These are phyloP conservation scores for Apomyelois bistriatella DNA, from an alignment of 2,888 invertebrate genomes.

Conservation along the genomic window DNA sequence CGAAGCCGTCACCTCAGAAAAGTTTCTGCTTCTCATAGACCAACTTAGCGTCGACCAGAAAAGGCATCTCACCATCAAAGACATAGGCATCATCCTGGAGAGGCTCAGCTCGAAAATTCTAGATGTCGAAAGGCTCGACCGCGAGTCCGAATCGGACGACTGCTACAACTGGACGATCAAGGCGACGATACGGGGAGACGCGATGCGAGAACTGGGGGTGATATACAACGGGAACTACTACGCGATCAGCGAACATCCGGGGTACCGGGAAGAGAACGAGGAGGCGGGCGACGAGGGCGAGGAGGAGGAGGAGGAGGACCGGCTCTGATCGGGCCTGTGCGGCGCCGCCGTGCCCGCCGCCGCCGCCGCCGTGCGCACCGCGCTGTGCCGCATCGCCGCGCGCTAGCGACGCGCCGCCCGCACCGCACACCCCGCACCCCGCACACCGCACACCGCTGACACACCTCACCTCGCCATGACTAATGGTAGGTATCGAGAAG, in stretches of 20 bases:
- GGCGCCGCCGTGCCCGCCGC: constrained; percentile 73
- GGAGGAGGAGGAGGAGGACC: constrained; percentile 89
- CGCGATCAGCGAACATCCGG: constrained; percentile 96
- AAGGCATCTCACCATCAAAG: constrained; percentile 94
- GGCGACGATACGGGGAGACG: constrained; percentile 95
- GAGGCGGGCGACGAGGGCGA: constrained; percentile 91
- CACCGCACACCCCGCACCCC: constrained; percentile 21
- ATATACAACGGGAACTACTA: constrained; percentile 98
- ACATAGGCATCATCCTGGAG: constrained; percentile 96
- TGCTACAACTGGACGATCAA: constrained; percentile 98
- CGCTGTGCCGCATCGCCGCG: constrained; percentile 63
- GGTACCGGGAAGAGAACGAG: constrained; percentile 94
- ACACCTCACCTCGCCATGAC: constrained; percentile 7
- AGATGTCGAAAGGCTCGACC: constrained; percentile 94
- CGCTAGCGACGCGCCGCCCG: constrained; percentile 41
- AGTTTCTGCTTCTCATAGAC: constrained; percentile 95
- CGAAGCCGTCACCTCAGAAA: constrained; percentile 93
- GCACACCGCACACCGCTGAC: constrained; percentile 6
- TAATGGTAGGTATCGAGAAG: constrained; percentile 13
- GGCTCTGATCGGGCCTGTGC: constrained; percentile 81
- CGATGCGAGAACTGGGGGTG: constrained; percentile 93
- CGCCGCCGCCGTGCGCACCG: constrained; percentile 62
- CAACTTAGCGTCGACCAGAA: constrained; percentile 96
- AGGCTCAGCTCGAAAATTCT: constrained; percentile 95
- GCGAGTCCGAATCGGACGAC: constrained; percentile 95